Base-by-base conservation (phyloP, 2,888 invertebrate genomes). In the Nephrotoma appendiculata region DNA sequence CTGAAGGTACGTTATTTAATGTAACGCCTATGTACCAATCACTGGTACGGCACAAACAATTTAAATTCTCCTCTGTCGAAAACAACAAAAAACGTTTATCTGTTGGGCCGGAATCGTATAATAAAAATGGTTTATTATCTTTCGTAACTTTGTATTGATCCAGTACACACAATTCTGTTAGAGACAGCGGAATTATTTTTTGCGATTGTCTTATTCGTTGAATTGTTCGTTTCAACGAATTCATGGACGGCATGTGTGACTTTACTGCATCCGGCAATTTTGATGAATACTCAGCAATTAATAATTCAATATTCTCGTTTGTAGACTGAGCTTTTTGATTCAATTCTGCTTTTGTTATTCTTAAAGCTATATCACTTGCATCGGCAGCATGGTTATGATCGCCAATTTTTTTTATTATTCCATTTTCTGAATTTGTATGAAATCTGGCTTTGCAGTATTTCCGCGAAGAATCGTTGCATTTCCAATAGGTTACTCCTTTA, bases 1-100 rank as follows among this genome's bases (percentile, higher is more conserved):
- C 57, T 7, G 85, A 19, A 48, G 88, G 88, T 5, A 88, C 88
- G 11, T 88, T 87, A 57, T 87, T 87, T 87, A 88, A 88, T 44
- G 88, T 88, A n/a, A 88, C 88, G 45, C 88, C 88, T 19, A 86
- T 86, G 83, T 87, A 88, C 88, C 88, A 88, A 87, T 87, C 86
- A 85, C 87, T 41, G 41, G 86, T 7, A 41, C n/a, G 31, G 6
- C 43, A 12, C 85, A 85, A 85, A 85, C 41, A 85, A 12, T 85
- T 12, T 42, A 85, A 42, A 85, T 85, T 85, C 42, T 85, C 85
- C n/a, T 85, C 85, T 7, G 85, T 85, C 42, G 85, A 85, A n/a
- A 85, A 85, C 43, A 85, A n/a, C 12, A 85, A 85, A 43, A 42
- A 42, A 85, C 85, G 85, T 41, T 85, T 7, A n/a, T 42, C 42